Base-by-base conservation (phyloP, 2,797 vertebrate species). In the Phrynocephalus guinanensis region DNA sequence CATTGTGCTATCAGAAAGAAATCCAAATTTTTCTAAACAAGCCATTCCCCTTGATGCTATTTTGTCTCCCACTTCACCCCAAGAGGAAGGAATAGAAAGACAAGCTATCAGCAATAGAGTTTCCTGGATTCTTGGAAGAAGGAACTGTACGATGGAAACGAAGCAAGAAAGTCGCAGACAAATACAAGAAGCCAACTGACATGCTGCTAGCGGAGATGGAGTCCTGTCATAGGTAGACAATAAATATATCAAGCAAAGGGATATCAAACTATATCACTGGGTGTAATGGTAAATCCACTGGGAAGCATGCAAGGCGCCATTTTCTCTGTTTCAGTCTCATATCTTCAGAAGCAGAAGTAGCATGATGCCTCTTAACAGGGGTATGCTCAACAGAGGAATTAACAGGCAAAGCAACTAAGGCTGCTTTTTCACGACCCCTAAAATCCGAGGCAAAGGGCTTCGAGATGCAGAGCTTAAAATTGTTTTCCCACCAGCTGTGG, bases 81-180 rank as follows among this genome's bases (percentile, higher is more conserved):
- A 70, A 68, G 91, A 86, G 84, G 1, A 22, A 86, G 79, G 63
- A 83, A 48, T 50, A 33, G 26, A 13, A 72, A 56, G 33, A 90
- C 89, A 94, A 70, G 3, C 9, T 71, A 79, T 93, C 83, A 88
- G 86, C 79, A 94, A 90, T 87, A 78, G 91, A 90, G 91, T 84
- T 94, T 94, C 89, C 91, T 94, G 85, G 88, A 88, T 95, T 89
- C 87, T 89, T 83, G 79, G 70, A 91, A 92, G 87, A 91, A 90
- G 78, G 85, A 91, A 85, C 83, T 75, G 2, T 4, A 11, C 83
- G 88, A 88, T 67, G 33, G 20, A 26, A 83, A 85, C 76, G 88
- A 86, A 82, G 63, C 85, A 68, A 72, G 56, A 76, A 71, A 92
- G 86, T 66, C n/a, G 13, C 24, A 33, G 38, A 82, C 22, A 77